Evolutionary conservation across 2,888 invertebrate species (phyloP).

Genomic region (Lycocerus yunnanus): DNA sequence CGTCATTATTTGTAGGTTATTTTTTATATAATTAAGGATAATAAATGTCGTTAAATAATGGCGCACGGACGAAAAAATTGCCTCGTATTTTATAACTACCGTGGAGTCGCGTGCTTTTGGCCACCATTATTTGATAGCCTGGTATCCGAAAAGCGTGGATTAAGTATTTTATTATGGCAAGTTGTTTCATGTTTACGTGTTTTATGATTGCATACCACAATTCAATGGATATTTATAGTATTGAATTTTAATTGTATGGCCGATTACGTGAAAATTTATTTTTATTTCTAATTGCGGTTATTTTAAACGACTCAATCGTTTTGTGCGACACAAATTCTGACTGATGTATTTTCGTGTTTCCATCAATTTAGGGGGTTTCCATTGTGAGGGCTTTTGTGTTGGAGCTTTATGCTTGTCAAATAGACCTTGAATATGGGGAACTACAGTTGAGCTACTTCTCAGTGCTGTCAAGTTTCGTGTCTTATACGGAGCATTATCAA

Average conservation of each 20-base stretch:
- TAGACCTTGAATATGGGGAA: slow-evolving; percentile 1
- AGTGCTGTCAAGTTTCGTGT: slow-evolving; percentile 2
- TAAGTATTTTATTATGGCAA: slow-evolving; percentile 21
- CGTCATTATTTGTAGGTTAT: neutral
- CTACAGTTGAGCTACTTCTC: neutral
- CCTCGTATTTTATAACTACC: slow-evolving; percentile 18
- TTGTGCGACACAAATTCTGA: neutral
- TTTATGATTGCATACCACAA: slow-evolving; percentile 14
- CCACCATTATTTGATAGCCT: slow-evolving; percentile 25
- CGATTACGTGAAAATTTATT: neutral
- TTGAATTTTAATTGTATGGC: slow-evolving; percentile 14
- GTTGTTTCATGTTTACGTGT: slow-evolving; percentile 21
- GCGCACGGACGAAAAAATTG: slow-evolving; percentile 21
- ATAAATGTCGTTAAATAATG: slow-evolving; percentile 21
- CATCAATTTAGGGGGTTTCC: slow-evolving; percentile 4
- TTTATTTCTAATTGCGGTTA: neutral
- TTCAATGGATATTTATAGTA: slow-evolving; percentile 11
- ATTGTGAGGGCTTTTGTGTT: slow-evolving; percentile 20
- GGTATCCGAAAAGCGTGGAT: slow-evolving; percentile 25
- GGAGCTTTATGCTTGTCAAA: slow-evolving; percentile 21
- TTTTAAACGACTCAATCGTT: neutral
- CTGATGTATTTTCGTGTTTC: neutral
- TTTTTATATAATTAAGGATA: slow-evolving; percentile 11
- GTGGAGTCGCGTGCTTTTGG: slow-evolving; percentile 25
- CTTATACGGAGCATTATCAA: neutral